Conservation (phyloP, 2,797 vertebrate genomes). For the Sebastes reedi region DNA sequence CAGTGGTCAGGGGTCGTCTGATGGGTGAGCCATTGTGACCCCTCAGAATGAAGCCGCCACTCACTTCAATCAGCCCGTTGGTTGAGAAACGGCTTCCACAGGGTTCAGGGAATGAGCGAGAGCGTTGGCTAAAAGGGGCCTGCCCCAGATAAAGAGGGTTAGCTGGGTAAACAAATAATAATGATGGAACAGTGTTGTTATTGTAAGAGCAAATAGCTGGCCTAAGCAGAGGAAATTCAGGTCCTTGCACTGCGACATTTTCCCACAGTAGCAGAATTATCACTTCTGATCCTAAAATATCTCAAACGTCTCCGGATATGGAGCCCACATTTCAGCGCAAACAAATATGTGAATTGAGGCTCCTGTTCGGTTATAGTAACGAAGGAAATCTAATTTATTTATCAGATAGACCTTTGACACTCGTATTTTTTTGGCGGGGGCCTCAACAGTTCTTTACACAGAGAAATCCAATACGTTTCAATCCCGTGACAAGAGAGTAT, state of each 20-base stretch:
- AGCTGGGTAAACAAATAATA: conserved; percentile 72
- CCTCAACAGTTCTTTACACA: background rate
- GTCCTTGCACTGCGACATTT: conserved; percentile 57
- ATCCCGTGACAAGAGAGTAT: conserved; percentile 28
- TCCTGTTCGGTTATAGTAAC: conserved; percentile 23
- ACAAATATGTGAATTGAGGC: conserved; percentile 28
- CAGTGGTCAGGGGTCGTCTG: conserved; percentile 53
- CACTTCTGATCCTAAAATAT: conserved; percentile 39
- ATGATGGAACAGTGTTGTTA: conserved; percentile 69
- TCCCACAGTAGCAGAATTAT: conserved; percentile 69
- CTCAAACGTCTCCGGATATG: conserved; percentile 28
- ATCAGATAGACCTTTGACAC: conserved; percentile 54
- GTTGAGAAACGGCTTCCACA: conserved; percentile 65
- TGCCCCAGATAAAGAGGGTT: conserved; percentile 72
- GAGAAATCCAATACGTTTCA: conserved; percentile 31
- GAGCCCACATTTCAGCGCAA: conserved; percentile 35
- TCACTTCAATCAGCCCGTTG: conserved; percentile 48
- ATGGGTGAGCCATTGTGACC: conserved; percentile 57
- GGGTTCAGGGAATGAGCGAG: conserved; percentile 46
- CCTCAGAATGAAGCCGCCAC: conserved; percentile 46
- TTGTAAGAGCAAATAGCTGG: conserved; percentile 69
- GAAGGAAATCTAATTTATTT: conserved; percentile 42
- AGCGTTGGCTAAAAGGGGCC: conserved; percentile 23
- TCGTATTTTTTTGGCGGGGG: background rate
- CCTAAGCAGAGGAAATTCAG: conserved; percentile 60